Conservation (phyloP, 2,888 invertebrate species). For the Pyrrhia umbra region DNA sequence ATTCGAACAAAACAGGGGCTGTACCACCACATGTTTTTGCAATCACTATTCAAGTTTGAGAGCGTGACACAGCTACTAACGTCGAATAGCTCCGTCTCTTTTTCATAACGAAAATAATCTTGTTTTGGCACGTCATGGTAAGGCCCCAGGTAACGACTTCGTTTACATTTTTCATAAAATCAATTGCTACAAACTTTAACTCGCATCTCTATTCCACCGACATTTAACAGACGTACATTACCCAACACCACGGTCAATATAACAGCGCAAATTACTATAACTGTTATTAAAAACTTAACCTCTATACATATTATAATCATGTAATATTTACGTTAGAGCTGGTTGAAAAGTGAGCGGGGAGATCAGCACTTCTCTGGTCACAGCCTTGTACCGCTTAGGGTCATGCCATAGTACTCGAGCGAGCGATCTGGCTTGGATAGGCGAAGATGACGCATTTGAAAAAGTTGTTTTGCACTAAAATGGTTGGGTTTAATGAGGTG, state of each 20-base stretch:
- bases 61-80: too few relatives aligned
- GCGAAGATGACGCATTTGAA: slow-evolving; percentile 3
- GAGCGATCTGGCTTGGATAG: neutral
- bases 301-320: slow-evolving; percentile 47
- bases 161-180: too few relatives aligned
- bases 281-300: slow-evolving; percentile 51
- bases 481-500: slow-evolving; percentile 27
- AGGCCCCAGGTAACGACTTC: too few relatives aligned
- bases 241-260: slow-evolving; percentile 35
- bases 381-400: slow-evolving; percentile 50
- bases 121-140: too few relatives aligned
- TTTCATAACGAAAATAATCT: too few relatives aligned
- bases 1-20: too few relatives aligned
- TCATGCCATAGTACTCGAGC: slow-evolving; percentile 10
- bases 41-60: too few relatives aligned
- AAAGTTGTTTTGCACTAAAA: slow-evolving; percentile 12
- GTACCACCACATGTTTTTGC: too few relatives aligned
- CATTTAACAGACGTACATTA: slow-evolving; percentile 12
- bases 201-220: neutral
- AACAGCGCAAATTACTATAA: slow-evolving; percentile 39
- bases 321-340: slow-evolving; percentile 49
- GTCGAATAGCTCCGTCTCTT: too few relatives aligned
- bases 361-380: slow-evolving; percentile 27
- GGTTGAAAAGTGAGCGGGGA: slow-evolving; percentile 52
- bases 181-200: too few relatives aligned